Conservation (phyloP, 2,113 vertebrate genomes). For the Anhinga rufa region DNA sequence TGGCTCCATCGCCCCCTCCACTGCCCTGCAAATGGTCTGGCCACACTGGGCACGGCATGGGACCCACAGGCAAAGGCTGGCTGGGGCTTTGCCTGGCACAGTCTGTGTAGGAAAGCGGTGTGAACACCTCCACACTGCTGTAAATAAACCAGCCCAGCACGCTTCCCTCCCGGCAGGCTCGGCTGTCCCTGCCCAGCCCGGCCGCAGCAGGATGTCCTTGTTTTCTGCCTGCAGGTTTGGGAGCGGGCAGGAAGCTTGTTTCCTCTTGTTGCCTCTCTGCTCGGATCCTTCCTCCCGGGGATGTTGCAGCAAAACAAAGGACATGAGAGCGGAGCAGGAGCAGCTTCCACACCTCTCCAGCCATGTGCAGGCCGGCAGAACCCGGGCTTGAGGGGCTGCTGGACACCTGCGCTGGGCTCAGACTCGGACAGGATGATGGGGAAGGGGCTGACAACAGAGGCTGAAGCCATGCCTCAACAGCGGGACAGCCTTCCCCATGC, state of each 20-base stretch:
- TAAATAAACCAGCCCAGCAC: neutral
- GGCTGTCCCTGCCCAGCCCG: neutral
- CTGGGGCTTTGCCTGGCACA: neutral
- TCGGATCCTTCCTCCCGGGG: neutral
- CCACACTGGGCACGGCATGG: rapidly evolving
- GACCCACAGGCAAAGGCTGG: neutral
- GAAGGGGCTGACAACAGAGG: neutral
- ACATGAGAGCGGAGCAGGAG: rapidly evolving
- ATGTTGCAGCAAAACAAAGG: neutral
- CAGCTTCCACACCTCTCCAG: neutral
- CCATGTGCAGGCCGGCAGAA: neutral
- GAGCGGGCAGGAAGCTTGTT: neutral
- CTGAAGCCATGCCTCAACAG: neutral
- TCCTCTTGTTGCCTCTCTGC: neutral
- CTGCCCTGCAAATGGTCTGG: rapidly evolving
- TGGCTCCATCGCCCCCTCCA: neutral
- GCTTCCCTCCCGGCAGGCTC: neutral
- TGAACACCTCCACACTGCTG: rapidly evolving
- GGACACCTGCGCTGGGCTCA: rapidly evolving
- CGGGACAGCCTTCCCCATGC: neutral
- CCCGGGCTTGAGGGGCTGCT: rapidly evolving
- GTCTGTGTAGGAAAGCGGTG: neutral
- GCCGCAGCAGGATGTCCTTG: neutral
- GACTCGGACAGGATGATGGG: neutral
- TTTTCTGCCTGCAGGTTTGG: neutral